phyloP scores from a whole-genome alignment of 1,140 invertebrate species.

The Apis cerana region DNA sequence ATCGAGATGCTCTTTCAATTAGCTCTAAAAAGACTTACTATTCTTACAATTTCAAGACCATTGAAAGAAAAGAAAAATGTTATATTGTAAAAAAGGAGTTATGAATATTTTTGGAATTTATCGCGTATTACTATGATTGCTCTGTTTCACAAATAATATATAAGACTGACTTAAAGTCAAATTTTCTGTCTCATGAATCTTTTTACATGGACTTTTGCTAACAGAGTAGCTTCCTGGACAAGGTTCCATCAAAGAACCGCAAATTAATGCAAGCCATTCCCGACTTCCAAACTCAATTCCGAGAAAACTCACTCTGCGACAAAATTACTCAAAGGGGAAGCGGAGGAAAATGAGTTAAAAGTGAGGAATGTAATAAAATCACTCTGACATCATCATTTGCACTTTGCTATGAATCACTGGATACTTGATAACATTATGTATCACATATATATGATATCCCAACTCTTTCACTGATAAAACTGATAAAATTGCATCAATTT shows the following conservation, averaged over 20 bases:
- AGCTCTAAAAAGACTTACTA: too few species aligned
- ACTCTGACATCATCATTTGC: too few species aligned
- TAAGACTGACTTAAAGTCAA: neutral
- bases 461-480: too few species aligned
- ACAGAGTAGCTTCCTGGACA: neutral
- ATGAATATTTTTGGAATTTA: neutral
- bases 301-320: neutral
- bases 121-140: neutral
- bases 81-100: neutral
- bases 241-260: constrained; percentile 2
- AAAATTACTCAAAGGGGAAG: neutral
- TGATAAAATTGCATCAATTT: too few species aligned
- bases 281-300: constrained; percentile 11
- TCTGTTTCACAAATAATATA: neutral
- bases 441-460: too few species aligned
- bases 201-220: neutral
- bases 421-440: too few species aligned
- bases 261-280: neutral
- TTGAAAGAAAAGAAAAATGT: neutral
- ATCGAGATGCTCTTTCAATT: too few species aligned
- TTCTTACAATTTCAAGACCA: too few species aligned
- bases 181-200: neutral
- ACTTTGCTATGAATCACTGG: too few species aligned
- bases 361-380: neutral
- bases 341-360: neutral